Evolutionary conservation across 2,797 vertebrate species (phyloP).

Genomic region (Danio jaintianensis): DNA sequence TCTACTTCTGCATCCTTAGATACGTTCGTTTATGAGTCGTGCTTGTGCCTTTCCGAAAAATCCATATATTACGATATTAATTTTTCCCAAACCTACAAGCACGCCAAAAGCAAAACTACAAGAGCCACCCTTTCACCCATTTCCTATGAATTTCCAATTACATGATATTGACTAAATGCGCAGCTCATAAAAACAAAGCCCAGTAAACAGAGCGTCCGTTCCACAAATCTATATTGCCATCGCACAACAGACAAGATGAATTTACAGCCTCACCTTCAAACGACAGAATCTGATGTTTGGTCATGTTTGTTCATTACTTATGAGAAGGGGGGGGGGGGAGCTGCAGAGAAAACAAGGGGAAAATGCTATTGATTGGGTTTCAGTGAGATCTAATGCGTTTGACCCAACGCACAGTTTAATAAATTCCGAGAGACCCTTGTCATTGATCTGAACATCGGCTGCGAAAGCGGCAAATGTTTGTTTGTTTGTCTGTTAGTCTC

Average conservation of each 20-base stretch:
- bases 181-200: conserved; percentile 65
- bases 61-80: conserved; percentile 7
- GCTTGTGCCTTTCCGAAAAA: conserved; percentile 16
- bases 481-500: conserved; percentile 78
- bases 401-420: conserved; percentile 81
- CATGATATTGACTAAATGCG: conserved; percentile 69
- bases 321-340: conserved; percentile 64
- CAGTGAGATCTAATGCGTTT: conserved; percentile 78
- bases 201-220: conserved; percentile 59
- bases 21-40: conserved; percentile 14
- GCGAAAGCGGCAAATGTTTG: conserved; percentile 74
- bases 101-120: conserved; percentile 42
- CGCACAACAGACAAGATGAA: conserved; percentile 75
- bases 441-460: conserved; percentile 80
- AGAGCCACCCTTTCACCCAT: conserved; percentile 32
- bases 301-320: conserved; percentile 86
- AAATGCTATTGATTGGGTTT: conserved; percentile 82
- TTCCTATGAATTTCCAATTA: conserved; percentile 72
- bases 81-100: not conserved
- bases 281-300: conserved; percentile 82
- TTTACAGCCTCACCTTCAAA: conserved; percentile 75
- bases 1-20: not conserved
- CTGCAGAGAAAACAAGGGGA: conserved; percentile 76
- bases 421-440: conserved; percentile 81
- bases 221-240: conserved; percentile 78